phyloP scores from a whole-genome alignment of 2,797 vertebrate species.

The Lindbergichthys nudifrons region DNA sequence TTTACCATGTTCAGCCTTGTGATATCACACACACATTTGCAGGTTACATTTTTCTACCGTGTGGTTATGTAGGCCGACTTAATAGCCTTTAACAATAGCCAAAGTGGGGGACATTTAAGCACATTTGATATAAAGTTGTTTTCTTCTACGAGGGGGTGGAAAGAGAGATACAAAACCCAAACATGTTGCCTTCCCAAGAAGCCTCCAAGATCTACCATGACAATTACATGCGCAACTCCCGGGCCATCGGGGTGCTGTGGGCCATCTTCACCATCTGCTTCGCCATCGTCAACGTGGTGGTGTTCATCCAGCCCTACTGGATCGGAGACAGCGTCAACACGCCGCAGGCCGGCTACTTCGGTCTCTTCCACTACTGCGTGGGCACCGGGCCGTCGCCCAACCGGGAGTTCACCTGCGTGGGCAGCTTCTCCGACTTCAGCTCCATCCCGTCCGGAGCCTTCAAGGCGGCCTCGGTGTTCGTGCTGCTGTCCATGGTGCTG shows the following conservation, averaged over 20 bases:
- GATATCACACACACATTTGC: conserved; percentile 37
- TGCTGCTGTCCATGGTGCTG: conserved; percentile 98
- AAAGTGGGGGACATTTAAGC: conserved; percentile 30
- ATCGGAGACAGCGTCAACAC: conserved; percentile 97
- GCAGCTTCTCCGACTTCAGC: conserved; percentile 95
- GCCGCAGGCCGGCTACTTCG: conserved; percentile 95
- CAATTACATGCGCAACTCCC: conserved; percentile 96
- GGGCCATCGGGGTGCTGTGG: conserved; percentile 95
- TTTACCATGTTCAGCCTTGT: conserved; percentile 48
- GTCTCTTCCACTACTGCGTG: conserved; percentile 97
- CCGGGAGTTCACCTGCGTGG: conserved; percentile 92
- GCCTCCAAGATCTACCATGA: conserved; percentile 96
- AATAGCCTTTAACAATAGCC: conserved; percentile 53
- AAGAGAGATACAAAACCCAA: conserved; percentile 51
- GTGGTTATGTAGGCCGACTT: conserved; percentile 60
- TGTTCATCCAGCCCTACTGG: conserved; percentile 98
- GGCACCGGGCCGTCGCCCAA: conserved; percentile 89
- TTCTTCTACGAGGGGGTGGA: conserved; percentile 28
- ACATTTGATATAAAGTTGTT: conserved; percentile 23
- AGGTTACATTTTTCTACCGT: conserved; percentile 38
- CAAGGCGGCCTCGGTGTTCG: conserved; percentile 94
- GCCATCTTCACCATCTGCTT: conserved; percentile 99
- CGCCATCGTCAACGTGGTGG: conserved; percentile 98
- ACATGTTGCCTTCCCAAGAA: conserved; percentile 96
- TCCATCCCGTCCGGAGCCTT: conserved; percentile 96